Evolutionary conservation across 2,888 invertebrate genomes (phyloP).

Genomic region (Drosophila putrida): DNA sequence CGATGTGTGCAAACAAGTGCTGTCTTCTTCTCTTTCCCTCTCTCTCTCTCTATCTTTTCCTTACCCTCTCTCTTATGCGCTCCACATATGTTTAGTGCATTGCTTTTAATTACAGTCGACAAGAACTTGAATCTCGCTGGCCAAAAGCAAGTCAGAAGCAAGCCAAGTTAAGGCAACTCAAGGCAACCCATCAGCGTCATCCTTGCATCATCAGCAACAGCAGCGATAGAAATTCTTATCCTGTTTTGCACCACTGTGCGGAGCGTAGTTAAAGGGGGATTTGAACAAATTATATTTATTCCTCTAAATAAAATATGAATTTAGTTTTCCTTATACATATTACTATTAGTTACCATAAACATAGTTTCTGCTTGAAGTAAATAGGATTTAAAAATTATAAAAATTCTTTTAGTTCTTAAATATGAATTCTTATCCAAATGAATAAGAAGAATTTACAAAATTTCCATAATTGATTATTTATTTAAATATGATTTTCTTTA

Average conservation of each 20-base stretch:
- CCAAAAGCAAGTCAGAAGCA: conserved; percentile 34
- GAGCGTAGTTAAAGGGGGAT: conserved; percentile 26
- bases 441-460: no score
- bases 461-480: no score
- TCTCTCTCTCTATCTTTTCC: neutral
- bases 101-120: conserved; percentile 78
- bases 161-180: conserved; percentile 22
- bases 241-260: conserved; percentile 1
- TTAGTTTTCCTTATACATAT: no score
- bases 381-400: no score
- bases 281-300: no score
- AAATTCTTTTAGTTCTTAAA: no score
- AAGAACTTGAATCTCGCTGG: conserved; percentile 56
- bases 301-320: no score
- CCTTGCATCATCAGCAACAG: conserved; percentile 70
- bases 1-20: conserved; percentile 78
- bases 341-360: no score
- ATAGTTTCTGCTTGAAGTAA: no score
- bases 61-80: neutral
- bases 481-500: no score
- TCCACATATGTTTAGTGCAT: conserved; percentile 60
- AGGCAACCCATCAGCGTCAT: conserved; percentile 71
- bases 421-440: no score
- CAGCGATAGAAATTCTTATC: conserved; percentile 44
- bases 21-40: conserved; percentile 1